Evolutionary conservation across 1,140 invertebrate genomes (phyloP).

Genomic region (Adoxophyes honmai): DNA sequence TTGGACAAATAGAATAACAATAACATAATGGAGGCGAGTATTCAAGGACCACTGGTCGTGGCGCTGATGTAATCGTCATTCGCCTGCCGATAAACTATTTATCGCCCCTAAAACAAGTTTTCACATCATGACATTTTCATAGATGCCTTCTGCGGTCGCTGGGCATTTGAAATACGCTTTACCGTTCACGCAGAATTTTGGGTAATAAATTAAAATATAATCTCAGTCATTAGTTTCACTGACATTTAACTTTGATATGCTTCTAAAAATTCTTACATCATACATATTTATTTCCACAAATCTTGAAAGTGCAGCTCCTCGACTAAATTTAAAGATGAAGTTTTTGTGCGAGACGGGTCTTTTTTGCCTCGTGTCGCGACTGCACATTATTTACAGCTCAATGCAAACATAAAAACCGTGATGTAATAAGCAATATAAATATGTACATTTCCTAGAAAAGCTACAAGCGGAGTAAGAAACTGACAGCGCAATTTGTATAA

Average conservation of each 20-base stretch:
- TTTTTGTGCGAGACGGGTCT: too few species aligned
- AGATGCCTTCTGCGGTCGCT: neutral
- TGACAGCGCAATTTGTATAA: neutral
- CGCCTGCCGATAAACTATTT: neutral
- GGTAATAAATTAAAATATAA: too few species aligned
- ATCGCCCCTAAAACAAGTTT: slow-evolving; percentile 7
- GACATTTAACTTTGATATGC: too few species aligned
- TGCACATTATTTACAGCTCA: too few species aligned
- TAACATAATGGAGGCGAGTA: neutral
- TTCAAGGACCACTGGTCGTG: neutral
- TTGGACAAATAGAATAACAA: slow-evolving; percentile 15
- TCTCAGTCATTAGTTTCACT: too few species aligned
- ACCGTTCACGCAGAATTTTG: neutral
- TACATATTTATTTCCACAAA: too few species aligned
- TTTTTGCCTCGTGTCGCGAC: too few species aligned
- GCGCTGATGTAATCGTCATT: slow-evolving; percentile 9
- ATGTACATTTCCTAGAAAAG: neutral
- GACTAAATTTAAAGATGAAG: too few species aligned
- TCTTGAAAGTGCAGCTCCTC: too few species aligned
- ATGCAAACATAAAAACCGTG: too few species aligned
- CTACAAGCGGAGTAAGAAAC: neutral
- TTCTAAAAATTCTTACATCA: too few species aligned
- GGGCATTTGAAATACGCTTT: neutral
- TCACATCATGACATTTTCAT: slow-evolving; percentile 3
- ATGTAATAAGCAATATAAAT: too few species aligned